Conservation (phyloP, 2,113 vertebrate genomes). For the Pomatostomus ruficeps region DNA sequence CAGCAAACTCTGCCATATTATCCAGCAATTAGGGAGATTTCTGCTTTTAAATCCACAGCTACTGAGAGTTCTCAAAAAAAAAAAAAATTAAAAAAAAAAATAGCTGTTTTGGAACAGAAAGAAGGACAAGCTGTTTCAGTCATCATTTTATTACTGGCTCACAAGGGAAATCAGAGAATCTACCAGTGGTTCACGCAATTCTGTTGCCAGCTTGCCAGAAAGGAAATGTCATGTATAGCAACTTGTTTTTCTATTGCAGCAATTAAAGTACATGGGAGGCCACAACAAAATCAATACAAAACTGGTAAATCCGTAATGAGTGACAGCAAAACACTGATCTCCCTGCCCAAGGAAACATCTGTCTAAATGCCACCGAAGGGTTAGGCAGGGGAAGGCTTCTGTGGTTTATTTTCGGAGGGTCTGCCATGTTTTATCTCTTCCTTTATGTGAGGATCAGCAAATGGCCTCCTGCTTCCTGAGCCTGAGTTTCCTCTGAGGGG, state of each 20-base stretch:
- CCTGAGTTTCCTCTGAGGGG: not conserved
- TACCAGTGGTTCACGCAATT: conserved; percentile 44
- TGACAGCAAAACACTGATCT: conserved; percentile 64
- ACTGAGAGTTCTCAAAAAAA: not conserved
- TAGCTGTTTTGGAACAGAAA: conserved; percentile 28
- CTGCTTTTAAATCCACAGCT: not conserved
- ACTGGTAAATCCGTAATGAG: conserved; percentile 71
- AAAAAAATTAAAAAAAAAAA: not conserved
- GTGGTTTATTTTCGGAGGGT: not conserved
- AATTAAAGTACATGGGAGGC: conserved; percentile 71
- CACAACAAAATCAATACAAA: conserved; percentile 68
- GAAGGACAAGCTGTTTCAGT: conserved; percentile 35
- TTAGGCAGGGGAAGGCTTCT: not conserved
- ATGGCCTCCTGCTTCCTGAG: not conserved
- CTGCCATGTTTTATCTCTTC: not conserved
- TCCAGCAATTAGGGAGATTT: conserved; percentile 32
- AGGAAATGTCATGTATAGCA: conserved; percentile 70
- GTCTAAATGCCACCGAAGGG: not conserved
- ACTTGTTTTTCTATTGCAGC: conserved; percentile 69
- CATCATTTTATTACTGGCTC: conserved; percentile 27
- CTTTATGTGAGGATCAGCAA: not conserved
- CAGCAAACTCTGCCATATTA: not conserved
- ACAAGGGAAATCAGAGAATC: conserved; percentile 61
- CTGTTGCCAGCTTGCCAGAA: conserved; percentile 64
- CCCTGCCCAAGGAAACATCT: conserved; percentile 19